These are phyloP conservation scores for Solenopsis invicta DNA, from an alignment of 1,140 invertebrate species.

Conservation along the genomic window DNA sequence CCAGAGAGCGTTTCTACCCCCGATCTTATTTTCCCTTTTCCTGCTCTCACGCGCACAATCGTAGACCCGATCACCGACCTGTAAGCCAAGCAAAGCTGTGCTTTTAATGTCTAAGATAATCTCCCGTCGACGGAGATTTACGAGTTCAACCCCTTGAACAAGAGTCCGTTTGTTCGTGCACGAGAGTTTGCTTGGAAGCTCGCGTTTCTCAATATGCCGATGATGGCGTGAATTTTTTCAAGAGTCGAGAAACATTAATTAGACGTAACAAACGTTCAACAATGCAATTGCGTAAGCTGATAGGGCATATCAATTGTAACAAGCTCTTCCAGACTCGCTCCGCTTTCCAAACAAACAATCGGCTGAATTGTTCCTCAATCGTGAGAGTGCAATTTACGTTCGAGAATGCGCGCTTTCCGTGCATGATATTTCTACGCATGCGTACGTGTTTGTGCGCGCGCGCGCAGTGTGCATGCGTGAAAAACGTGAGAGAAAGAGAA, in stretches of 20 bases:
- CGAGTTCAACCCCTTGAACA: not conserved
- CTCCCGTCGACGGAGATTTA: conserved; percentile 54
- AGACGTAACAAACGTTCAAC: not conserved
- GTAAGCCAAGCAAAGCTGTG: conserved; percentile 80
- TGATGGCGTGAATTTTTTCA: not conserved
- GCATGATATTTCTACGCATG: not conserved
- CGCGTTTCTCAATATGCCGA: not conserved
- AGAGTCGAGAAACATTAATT: not conserved
- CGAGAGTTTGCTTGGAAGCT: conserved; percentile 5
- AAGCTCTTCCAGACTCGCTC: conserved; percentile 5
- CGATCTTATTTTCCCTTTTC: conserved; percentile 45
- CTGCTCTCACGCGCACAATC: conserved; percentile 58
- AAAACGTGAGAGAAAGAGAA: conserved; percentile 48
- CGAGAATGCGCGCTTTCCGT: not conserved
- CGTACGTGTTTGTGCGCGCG: not conserved
- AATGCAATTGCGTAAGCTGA: conserved; percentile 29
- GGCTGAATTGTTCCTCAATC: conserved; percentile 33
- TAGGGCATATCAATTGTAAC: conserved; percentile 26
- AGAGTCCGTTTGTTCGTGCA: not conserved
- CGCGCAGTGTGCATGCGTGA: not conserved
- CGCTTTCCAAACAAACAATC: conserved; percentile 43
- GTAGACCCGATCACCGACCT: conserved; percentile 75
- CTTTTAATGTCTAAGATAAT: conserved; percentile 61
- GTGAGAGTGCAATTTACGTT: conserved; percentile 14
- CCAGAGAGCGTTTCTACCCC: conserved; percentile 18